A percentile compares a stretch with the other conserved stretches of the same genome.
Evolutionary conservation across 2,113 vertebrate genomes (phyloP).

Genomic region (Orientallactaga bullata): DNA sequence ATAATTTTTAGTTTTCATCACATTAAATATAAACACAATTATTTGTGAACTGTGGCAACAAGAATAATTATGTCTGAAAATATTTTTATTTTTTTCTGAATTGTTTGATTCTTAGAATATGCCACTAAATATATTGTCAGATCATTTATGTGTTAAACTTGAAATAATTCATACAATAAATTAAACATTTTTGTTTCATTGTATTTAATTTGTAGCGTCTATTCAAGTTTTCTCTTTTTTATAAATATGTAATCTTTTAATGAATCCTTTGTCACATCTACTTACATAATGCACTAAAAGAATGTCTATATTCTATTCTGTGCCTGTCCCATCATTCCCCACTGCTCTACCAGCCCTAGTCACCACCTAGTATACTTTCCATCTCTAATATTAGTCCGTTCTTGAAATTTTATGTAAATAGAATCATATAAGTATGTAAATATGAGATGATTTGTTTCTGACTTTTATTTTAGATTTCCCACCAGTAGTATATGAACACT

Average conservation of each 20-base stretch:
- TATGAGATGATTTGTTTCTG: not conserved
- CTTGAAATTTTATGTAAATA: too few species aligned
- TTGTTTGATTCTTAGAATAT: not conserved
- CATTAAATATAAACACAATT: not conserved
- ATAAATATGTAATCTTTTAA: not conserved
- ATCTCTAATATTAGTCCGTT: not conserved
- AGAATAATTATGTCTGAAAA: not conserved
- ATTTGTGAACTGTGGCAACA: not conserved
- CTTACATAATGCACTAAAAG: not conserved
- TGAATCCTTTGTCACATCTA: not conserved
- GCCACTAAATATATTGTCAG: not conserved
- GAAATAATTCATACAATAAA: too few species aligned
- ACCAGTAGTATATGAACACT: not conserved
- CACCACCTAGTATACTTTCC: not conserved
- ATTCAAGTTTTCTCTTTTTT: not conserved
- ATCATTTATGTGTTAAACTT: not conserved
- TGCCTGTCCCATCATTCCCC: not conserved
- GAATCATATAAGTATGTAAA: not conserved
- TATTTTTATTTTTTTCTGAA: not conserved
- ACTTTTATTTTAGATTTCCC: not conserved
- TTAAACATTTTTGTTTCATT: not conserved
- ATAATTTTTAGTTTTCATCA: not conserved
- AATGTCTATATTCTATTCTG: not conserved
- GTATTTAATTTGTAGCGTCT: not conserved
- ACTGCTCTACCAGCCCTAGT: not conserved